Conservation (phyloP, 2,113 vertebrate genomes). For the Electrona antarctica region DNA sequence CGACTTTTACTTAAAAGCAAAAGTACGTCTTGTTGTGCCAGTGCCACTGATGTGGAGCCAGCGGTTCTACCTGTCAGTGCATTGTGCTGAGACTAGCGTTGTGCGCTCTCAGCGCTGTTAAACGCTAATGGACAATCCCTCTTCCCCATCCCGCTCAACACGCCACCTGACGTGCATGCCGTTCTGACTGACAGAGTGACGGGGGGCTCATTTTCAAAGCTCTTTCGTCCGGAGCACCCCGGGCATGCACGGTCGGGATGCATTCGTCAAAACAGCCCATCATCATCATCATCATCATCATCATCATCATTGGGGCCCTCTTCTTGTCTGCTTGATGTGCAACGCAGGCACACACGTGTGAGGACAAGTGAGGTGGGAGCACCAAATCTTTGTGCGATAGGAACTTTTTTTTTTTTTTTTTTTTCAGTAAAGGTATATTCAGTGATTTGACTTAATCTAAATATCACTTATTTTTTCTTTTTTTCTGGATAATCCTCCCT, state of each 20-base stretch:
- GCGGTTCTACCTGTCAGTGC: constrained; percentile 46
- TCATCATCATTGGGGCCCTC: constrained; percentile 28
- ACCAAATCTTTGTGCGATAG: too few species aligned
- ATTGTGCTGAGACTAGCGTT: constrained; percentile 63
- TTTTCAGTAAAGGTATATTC: too few species aligned
- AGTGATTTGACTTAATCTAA: too few species aligned
- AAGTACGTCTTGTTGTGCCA: too few species aligned
- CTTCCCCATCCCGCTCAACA: constrained; percentile 51
- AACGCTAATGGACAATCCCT: constrained; percentile 67
- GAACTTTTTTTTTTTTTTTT: too few species aligned
- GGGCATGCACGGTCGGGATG: constrained; percentile 31
- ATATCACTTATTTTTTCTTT: too few species aligned
- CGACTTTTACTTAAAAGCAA: too few species aligned
- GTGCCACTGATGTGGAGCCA: too few species aligned
- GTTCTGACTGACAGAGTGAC: constrained; percentile 62
- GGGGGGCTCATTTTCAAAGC: constrained; percentile 65
- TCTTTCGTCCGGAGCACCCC: constrained; percentile 49
- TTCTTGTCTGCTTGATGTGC: constrained; percentile 52
- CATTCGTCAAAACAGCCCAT: constrained; percentile 55
- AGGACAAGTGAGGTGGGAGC: too few species aligned
- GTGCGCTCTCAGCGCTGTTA: constrained; percentile 49
- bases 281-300: too few species aligned
- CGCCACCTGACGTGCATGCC: constrained; percentile 42
- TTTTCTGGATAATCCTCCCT: too few species aligned
- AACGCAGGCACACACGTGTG: constrained; percentile 31